These are phyloP conservation scores for Craterocephalus amniculus DNA, from an alignment of 2,797 vertebrate species.

Conservation along the genomic window DNA sequence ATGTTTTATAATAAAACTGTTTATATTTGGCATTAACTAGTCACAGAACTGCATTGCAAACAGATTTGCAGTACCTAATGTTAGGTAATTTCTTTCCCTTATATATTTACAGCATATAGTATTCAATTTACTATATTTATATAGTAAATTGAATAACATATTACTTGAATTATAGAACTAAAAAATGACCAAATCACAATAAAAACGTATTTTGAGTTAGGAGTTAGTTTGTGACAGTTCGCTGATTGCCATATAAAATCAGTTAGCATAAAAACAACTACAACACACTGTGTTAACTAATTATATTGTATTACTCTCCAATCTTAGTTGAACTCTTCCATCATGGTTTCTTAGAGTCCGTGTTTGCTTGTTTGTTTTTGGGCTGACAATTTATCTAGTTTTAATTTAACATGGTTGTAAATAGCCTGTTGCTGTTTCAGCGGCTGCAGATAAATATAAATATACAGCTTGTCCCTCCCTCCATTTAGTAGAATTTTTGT, in stretches of 20 bases:
- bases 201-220: too few relatives aligned
- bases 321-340: not conserved
- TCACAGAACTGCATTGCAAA: too few relatives aligned
- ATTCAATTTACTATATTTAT: too few relatives aligned
- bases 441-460: constrained; percentile 37
- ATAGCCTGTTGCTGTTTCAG: constrained; percentile 17
- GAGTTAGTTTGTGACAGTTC: not conserved
- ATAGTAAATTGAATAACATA: too few relatives aligned
- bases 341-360: not conserved
- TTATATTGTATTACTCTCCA: too few relatives aligned
- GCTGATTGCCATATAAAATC: not conserved
- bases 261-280: not conserved
- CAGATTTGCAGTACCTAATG: too few relatives aligned
- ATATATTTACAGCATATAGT: too few relatives aligned
- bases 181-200: too few relatives aligned
- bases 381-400: not conserved
- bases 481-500: constrained; percentile 59
- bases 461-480: constrained; percentile 22
- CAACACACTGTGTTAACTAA: not conserved
- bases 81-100: too few relatives aligned
- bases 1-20: not conserved
- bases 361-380: not conserved
- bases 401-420: constrained; percentile 5
- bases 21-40: too few relatives aligned
- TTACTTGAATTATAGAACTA: too few relatives aligned